Evolutionary conservation across 2,797 vertebrate species (phyloP).

Genomic region (Darevskia nairensis): DNA sequence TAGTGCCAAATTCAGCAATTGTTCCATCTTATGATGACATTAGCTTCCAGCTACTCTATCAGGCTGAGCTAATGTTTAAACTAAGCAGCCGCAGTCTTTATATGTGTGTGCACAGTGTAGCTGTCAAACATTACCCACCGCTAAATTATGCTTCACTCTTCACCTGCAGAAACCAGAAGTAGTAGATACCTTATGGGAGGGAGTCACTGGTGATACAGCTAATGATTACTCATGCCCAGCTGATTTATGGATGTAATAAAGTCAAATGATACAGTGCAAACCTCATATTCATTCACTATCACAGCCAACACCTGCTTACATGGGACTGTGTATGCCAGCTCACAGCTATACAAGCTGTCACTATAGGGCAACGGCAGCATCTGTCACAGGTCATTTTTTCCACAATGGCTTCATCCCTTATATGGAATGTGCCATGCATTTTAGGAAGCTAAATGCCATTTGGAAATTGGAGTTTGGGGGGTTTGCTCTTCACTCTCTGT

Average conservation of each 20-base stretch:
- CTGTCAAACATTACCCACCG: slow-evolving; percentile 46
- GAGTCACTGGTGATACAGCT: slow-evolving; percentile 41
- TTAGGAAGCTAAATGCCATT: background rate
- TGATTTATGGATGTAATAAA: slow-evolving; percentile 31
- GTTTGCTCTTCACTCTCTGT: background rate
- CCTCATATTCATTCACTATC: slow-evolving; percentile 21
- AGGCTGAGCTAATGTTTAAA: slow-evolving; percentile 67
- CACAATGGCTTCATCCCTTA: background rate
- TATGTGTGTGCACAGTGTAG: slow-evolving; percentile 39
- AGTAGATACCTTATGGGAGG: slow-evolving; percentile 32
- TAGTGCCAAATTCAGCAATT: slow-evolving; percentile 9
- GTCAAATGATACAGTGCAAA: background rate
- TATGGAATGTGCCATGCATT: background rate
- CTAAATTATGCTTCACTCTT: slow-evolving; percentile 60
- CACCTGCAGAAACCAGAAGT: slow-evolving; percentile 53
- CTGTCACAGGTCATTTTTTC: background rate
- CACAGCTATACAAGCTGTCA: background rate
- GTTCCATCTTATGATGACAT: slow-evolving; percentile 27
- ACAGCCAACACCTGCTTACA: slow-evolving; percentile 26
- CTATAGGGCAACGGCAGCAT: background rate
- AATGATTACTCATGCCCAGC: slow-evolving; percentile 47
- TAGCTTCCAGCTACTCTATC: slow-evolving; percentile 52
- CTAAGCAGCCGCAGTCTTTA: slow-evolving; percentile 10
- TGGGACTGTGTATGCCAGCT: slow-evolving; percentile 3
- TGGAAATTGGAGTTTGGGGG: background rate